Evolutionary conservation across 2,888 invertebrate genomes (phyloP), one percentile per base, ranked within the genome.

Genomic region (Stegophylla sp.): DNA sequence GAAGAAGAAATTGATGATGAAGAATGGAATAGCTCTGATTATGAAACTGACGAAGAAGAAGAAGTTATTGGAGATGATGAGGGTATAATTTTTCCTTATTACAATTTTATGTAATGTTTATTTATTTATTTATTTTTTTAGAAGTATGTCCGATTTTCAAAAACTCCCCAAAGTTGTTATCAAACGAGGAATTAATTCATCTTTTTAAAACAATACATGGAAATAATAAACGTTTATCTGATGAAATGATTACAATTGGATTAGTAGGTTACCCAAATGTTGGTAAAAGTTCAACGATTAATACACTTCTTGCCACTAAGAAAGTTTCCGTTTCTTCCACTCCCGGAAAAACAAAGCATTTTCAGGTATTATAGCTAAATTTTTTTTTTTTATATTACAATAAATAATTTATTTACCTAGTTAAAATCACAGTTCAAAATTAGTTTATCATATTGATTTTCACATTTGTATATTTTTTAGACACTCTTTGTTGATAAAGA

Each of bases 191-290:
- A 84, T 87, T 97, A 43, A 89, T 96, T 72, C 87, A 90, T 53
- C 89, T 94, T 20, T 90, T 97, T 82, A 91, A 90, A 84, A 88
- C 87, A 12, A 87, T 93, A 26, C 89, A 91, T 82, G 75, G 83
- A n/a, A 63, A 77, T 28, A 86, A 84, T 4, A 89, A 88, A 0
- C 84, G 85, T 85, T 86, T 86, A 86, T 87, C 88, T 28, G 85
- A 87, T 45, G 87, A 88, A n/a, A 86, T 92, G 45, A 89, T 92
- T 10, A 94, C 94, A n/a, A 91, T 97, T 82, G 97, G 97, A 10
- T 89, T 97, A 87, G 97, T 99, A 82, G 99, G 99, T 1, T 99
- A 99, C 88, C 99, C 99, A 0, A 99, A 99, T 89, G 99, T 99
- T 1, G 99, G 99, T n/a, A 99, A 99, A 87, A 98, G 98, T 87